These are phyloP conservation scores for Galerucella pusilla DNA, from an alignment of 2,888 invertebrate species.

Conservation along the genomic window DNA sequence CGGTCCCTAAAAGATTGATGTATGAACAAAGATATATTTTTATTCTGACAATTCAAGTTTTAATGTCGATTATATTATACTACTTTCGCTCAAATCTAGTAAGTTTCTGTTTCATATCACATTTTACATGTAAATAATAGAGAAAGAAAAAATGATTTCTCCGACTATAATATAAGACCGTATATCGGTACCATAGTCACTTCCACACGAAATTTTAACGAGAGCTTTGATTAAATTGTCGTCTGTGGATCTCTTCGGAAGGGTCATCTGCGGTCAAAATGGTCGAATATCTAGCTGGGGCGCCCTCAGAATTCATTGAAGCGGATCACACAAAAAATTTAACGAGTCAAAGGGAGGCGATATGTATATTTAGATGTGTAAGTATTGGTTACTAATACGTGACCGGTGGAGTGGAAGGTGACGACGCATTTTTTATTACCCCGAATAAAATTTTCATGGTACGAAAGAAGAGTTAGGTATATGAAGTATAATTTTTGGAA, in stretches of 20 bases:
- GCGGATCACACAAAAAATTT: slow-evolving; percentile 22
- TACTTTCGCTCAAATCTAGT: no score
- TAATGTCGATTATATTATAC: no score
- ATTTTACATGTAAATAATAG: no score
- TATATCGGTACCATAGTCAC: not conserved
- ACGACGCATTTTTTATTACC: not conserved
- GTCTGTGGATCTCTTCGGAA: slow-evolving; percentile 36
- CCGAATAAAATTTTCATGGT: not conserved
- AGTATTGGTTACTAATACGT: slow-evolving; percentile 27
- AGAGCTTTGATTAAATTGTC: slow-evolving; percentile 44
- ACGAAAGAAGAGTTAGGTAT: not conserved
- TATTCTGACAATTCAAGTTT: no score
- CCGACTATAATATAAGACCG: not conserved
- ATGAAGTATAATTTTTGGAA: no score
- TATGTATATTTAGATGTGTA: not conserved
- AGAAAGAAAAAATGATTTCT: not conserved
- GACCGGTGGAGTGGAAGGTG: slow-evolving; percentile 12
- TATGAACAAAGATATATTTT: no score
- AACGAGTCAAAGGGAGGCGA: slow-evolving; percentile 11
- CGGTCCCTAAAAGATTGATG: no score
- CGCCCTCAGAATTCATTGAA: slow-evolving; percentile 14
- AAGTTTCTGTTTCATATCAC: no score
- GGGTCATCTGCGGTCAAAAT: slow-evolving; percentile 36
- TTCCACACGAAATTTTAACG: slow-evolving; percentile 11
- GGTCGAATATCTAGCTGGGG: slow-evolving; percentile 19